A percentile compares a stretch with the other conserved stretches of the same genome.
These are phyloP conservation scores for Athalia circularis DNA, from an alignment of 2,888 invertebrate species.

Conservation along the genomic window DNA sequence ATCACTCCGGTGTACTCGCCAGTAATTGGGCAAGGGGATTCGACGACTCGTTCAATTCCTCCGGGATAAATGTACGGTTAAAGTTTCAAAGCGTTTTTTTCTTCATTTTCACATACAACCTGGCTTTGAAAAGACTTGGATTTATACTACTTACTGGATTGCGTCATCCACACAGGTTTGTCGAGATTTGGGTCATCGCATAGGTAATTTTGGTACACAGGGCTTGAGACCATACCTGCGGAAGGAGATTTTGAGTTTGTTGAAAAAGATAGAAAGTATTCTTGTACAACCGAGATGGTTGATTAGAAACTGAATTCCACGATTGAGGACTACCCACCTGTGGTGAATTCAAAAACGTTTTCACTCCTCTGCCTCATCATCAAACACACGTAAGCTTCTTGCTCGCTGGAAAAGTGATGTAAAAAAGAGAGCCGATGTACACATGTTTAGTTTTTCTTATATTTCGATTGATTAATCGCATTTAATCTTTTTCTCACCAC, in stretches of 20 bases:
- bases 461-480: not conserved
- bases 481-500: slow-evolving; percentile 68
- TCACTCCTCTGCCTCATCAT: slow-evolving; percentile 78
- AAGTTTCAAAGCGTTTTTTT: not conserved
- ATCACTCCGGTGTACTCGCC: slow-evolving; percentile 81
- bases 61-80: not conserved
- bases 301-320: slow-evolving; percentile 1
- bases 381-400: slow-evolving; percentile 78
- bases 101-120: not conserved
- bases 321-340: slow-evolving; percentile 58
- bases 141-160: slow-evolving; percentile 77
- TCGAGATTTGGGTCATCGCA: slow-evolving; percentile 76
- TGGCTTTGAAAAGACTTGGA: slow-evolving; percentile 38
- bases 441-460: not conserved
- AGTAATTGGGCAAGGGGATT: slow-evolving; percentile 80
- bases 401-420: slow-evolving; percentile 75
- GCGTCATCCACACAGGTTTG: slow-evolving; percentile 78
- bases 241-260: not conserved
- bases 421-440: slow-evolving; percentile 38
- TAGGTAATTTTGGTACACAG: slow-evolving; percentile 70
- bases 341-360: slow-evolving; percentile 78
- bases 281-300: not conserved
- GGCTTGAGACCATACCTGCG: slow-evolving; percentile 69
- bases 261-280: slow-evolving; percentile 22
- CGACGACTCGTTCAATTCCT: slow-evolving; percentile 73